Conservation (phyloP, 1,140 invertebrate genomes). For the Penaeus vannamei region DNA sequence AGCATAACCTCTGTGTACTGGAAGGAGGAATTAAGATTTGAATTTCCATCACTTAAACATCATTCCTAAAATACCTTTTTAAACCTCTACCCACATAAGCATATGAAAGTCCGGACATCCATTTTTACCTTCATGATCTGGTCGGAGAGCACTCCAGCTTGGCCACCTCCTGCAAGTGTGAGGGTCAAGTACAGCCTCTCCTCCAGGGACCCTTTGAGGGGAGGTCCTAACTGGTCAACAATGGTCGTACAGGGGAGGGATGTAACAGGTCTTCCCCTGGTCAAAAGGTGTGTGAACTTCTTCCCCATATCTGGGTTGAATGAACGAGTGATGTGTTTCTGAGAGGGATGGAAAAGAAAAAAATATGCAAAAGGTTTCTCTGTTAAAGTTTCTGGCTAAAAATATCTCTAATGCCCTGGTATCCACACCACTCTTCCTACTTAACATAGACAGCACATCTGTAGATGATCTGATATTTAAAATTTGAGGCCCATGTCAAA, state of each 20-base stretch:
- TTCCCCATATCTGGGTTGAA: conserved; percentile 19
- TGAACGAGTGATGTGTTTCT: conserved; percentile 48
- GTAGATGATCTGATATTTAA: no score
- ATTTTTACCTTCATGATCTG: conserved; percentile 40
- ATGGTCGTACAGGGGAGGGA: neutral
- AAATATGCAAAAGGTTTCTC: no score
- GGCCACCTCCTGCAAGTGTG: conserved; percentile 47
- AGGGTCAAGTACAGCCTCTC: conserved; percentile 41
- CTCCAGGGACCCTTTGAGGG: conserved; percentile 39
- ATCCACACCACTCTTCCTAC: no score
- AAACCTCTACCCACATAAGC: no score
- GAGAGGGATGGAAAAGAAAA: neutral
- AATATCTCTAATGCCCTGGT: no score
- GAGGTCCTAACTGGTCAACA: conserved; percentile 45
- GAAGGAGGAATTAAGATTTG: conserved; percentile 6
- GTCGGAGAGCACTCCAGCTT: conserved; percentile 35
- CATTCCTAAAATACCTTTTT: no score
- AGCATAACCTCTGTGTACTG: conserved; percentile 42
- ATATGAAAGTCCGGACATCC: no score
- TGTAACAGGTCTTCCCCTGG: neutral
- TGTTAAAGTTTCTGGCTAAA: no score
- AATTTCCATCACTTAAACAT: no score
- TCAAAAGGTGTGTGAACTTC: conserved; percentile 13
- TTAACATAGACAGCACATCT: no score
- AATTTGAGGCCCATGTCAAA: no score